Percentiles rank a stretch among this genome's conserved stretches.
These are phyloP conservation scores for Lacanobia oleracea DNA, from an alignment of 2,888 invertebrate species.

Conservation along the genomic window DNA sequence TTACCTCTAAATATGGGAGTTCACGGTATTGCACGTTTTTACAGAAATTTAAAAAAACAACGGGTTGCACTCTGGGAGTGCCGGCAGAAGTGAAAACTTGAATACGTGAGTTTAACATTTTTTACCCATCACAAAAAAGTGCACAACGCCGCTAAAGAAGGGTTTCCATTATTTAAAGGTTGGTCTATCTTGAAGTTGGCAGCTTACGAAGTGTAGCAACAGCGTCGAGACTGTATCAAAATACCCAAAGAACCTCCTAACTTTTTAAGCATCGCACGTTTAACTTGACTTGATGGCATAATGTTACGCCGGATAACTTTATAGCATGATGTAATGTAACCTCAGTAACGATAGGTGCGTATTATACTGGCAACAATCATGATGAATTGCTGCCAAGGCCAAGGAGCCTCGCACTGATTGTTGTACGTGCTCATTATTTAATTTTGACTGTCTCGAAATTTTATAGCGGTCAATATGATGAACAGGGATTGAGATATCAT, in stretches of 20 bases:
- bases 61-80: no score
- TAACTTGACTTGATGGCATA: constrained; percentile 49
- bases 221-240: background rate
- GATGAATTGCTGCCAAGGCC: constrained; percentile 76
- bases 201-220: background rate
- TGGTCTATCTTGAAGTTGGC: background rate
- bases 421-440: constrained; percentile 50
- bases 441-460: constrained; percentile 27
- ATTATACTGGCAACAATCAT: constrained; percentile 68
- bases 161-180: no score
- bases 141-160: no score
- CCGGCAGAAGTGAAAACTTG: no score
- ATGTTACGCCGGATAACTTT: constrained; percentile 71
- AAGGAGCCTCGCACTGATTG: constrained; percentile 67
- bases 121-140: no score
- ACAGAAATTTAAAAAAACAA: background rate
- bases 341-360: constrained; percentile 67
- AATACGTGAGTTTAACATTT: no score
- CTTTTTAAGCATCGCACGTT: constrained; percentile 31
- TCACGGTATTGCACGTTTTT: background rate
- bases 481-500: constrained; percentile 30
- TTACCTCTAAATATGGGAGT: background rate
- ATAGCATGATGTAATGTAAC: constrained; percentile 75
- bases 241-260: background rate
- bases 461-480: constrained; percentile 20